Evolutionary conservation across 2,797 vertebrate genomes (phyloP), one percentile per base, ranked within the genome.

Genomic region (Manis crassicaudata): DNA sequence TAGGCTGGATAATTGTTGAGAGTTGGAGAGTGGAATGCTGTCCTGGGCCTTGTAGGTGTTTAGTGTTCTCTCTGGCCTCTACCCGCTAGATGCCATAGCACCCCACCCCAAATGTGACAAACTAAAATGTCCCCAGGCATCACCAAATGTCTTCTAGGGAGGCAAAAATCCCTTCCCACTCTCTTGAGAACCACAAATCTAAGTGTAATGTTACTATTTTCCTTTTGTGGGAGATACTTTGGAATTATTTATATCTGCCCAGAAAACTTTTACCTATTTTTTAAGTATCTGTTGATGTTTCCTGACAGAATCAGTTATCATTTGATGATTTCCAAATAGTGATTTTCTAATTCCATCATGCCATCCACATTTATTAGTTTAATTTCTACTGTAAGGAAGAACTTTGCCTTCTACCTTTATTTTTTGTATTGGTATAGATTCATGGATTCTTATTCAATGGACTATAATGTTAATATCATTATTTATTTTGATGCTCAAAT

Each of bases 251-350:
- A 12, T 72, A n/a, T 88, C 52, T 90, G 13, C n/a, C 90, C 52
- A 4, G 29, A 12, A 88, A 20, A 58, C 43, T 79, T 95, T 25
- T 1, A 2, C 25, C 18, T 3, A 35, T 9, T 84, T 63, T 92
- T 90, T 85, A 86, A 50, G 58, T 93, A 43, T 52, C 46, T 84
- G 2, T 56, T 65, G 37, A 92, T 87, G 12, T 81, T 84, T 92
- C 52, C 94, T 97, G 29, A 56, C 32, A 85, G 72, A 94, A 17
- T 90, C 50, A 86, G 27, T 89, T 96, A 68, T 58, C 13, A 80
- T 67, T 91, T 86, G 54, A 62, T 85, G 7, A 37, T 67, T 82
- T 50, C 73, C 29, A 81, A n/a, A 67, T 85, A 67, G 18, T 92
- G 73, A 79, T 88, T 81, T 93, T 96, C n/a, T 83, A 93, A 88